Evolutionary conservation across 2,797 vertebrate species (phyloP).

Genomic region (Sphaeramia orbicularis): DNA sequence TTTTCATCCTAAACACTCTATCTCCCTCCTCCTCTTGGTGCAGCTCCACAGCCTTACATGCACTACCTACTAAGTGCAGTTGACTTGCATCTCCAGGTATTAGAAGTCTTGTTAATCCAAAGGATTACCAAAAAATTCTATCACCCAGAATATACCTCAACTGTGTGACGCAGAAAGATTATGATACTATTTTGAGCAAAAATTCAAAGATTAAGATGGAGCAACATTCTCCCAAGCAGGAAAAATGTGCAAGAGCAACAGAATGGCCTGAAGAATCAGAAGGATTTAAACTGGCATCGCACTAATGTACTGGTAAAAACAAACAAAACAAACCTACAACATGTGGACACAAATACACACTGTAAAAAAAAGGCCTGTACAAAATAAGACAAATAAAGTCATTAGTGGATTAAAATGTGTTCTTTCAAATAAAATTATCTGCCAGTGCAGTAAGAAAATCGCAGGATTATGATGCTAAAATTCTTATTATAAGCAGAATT

Average conservation of each 20-base stretch:
- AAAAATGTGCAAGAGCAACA: slow-evolving; percentile 7
- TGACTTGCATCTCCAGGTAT: slow-evolving; percentile 73
- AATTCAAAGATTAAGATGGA: slow-evolving; percentile 57
- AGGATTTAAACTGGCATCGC: background rate
- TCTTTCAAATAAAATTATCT: too few species aligned
- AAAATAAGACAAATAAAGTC: too few species aligned
- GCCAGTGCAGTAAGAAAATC: too few species aligned
- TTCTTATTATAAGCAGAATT: too few species aligned
- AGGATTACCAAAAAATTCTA: slow-evolving; percentile 77
- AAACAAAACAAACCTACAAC: too few species aligned
- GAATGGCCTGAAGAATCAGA: slow-evolving; percentile 11
- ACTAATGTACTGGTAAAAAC: too few species aligned
- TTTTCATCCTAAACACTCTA: slow-evolving; percentile 51
- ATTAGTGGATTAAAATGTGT: too few species aligned
- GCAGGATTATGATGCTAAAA: too few species aligned
- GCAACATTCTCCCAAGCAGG: slow-evolving; percentile 39
- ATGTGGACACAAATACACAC: too few species aligned
- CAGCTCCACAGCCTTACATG: slow-evolving; percentile 68
- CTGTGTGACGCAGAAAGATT: slow-evolving; percentile 58
- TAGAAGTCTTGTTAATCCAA: slow-evolving; percentile 72
- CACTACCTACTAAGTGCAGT: slow-evolving; percentile 69
- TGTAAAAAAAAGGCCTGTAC: too few species aligned
- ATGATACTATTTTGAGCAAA: slow-evolving; percentile 62
- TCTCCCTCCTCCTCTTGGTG: slow-evolving; percentile 55
- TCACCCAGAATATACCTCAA: slow-evolving; percentile 60